phyloP scores from a whole-genome alignment of 2,888 invertebrate species.

The Entomobrya multifasciata region DNA sequence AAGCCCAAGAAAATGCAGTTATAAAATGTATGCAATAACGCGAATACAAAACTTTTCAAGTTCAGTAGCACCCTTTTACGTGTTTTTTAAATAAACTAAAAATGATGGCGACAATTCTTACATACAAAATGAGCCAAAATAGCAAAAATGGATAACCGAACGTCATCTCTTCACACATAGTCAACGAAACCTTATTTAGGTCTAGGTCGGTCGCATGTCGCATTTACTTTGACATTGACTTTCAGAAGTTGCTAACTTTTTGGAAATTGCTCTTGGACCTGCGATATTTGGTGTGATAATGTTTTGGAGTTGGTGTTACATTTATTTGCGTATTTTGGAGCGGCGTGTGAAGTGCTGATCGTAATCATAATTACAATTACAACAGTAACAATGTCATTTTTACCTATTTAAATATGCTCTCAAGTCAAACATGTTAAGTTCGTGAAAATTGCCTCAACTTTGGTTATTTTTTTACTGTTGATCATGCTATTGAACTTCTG shows the following conservation, averaged over 20 bases:
- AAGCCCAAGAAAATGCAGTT: neutral
- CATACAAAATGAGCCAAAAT: no score
- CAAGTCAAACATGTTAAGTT: neutral
- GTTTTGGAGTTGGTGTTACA: no score
- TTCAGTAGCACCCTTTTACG: no score
- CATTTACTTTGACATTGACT: slow-evolving; percentile 67
- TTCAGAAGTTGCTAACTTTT: slow-evolving; percentile 51
- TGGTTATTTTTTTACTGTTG: neutral
- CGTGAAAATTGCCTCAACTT: neutral
- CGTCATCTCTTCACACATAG: neutral
- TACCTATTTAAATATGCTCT: neutral
- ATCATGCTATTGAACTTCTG: slow-evolving; percentile 9
- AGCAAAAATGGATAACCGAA: neutral
- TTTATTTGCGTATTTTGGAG: neutral
- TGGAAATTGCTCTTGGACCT: slow-evolving; percentile 53
- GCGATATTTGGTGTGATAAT: slow-evolving; percentile 24
- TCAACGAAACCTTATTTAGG: slow-evolving; percentile 8
- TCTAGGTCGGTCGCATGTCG: slow-evolving; percentile 62
- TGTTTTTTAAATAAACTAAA: no score
- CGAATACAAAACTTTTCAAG: no score
- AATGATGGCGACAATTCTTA: no score
- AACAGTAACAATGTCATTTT: neutral
- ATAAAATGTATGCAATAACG: neutral
- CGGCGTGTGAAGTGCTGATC: neutral
- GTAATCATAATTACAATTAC: neutral